A percentile compares a stretch with the other conserved stretches of the same genome.
phyloP scores from a whole-genome alignment of 2,797 vertebrate genomes.

The Lepus townsendii region DNA sequence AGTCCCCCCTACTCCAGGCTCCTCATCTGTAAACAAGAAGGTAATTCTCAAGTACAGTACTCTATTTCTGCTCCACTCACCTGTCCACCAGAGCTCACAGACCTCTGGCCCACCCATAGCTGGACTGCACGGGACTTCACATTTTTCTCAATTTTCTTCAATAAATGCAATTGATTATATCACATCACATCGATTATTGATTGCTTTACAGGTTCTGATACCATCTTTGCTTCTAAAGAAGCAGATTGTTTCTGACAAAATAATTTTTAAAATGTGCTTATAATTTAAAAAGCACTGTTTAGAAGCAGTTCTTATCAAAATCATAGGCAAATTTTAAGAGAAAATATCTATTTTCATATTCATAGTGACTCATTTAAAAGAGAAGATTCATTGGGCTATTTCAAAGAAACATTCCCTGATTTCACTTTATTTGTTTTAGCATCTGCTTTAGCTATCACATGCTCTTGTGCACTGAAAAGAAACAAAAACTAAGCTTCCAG shows the following conservation, averaged over 20 bases:
- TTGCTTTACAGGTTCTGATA: neutral
- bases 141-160: neutral
- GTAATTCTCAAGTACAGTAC: neutral
- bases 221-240: neutral
- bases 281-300: neutral
- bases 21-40: constrained; percentile 7
- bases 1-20: neutral
- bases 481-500: constrained; percentile 13
- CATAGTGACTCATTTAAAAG: constrained; percentile 41
- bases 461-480: neutral
- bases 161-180: neutral
- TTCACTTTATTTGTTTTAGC: neutral
- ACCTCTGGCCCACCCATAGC: neutral
- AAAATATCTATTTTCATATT: constrained; percentile 19
- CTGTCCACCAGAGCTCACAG: neutral
- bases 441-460: neutral
- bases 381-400: neutral
- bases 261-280: neutral
- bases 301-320: constrained; percentile 26
- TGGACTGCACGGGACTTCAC: neutral
- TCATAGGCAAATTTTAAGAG: neutral
- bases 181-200: neutral
- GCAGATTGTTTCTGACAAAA: constrained; percentile 1
- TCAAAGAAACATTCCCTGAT: neutral
- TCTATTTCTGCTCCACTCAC: constrained; percentile 6